Base-by-base conservation (phyloP, 2,888 invertebrate species). In the Phyllotreta striolata region DNA sequence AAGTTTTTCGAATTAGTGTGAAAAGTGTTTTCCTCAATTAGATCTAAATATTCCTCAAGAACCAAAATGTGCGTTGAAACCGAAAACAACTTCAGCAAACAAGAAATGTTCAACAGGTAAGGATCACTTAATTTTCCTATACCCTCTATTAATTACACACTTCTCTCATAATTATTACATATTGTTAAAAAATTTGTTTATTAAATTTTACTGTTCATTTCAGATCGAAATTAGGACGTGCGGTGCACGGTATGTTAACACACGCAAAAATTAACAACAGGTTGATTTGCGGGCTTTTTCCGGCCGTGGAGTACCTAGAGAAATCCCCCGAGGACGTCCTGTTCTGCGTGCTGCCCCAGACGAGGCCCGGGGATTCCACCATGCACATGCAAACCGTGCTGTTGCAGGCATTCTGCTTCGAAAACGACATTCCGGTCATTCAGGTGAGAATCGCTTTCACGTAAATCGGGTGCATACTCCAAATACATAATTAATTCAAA, bases 361-460 rank as follows among this genome's bases (percentile, higher is more conserved):
- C 89, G 24, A 83, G 85, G 52, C 87, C 86, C 40, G 90, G 89
- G 3, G 91, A 92, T 79, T 88, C 90, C 35, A 89, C 90, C 4
- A 89, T 89, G 6, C 91, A 91, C 76, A 90, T 92, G 85, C 91
- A 91, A 74, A 89, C 90, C 76, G 91, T 91, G 4, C 83, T 91
- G 0, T 82, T 91, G 38, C 90, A 91, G 75, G 91, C 92, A 0
- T 91, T 90, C 78, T 92, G 92, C 79, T 89, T 87, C 41, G 91
- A 92, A 79, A 91, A 91, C 67, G 90, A 89, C 70, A 91, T 92
- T 75, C 88, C 89, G 74, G 88, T 90, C 57, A 87, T 91, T 69
- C 89, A 90, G 83, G 90, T 89, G 79, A 59, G 73, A 63, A 44
- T 62, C 40, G 40, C 9, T 12, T 12, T 40, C 5, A 1, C 7